Conservation (phyloP, 2,888 invertebrate genomes). For the Leptinotarsa peninsularis region DNA sequence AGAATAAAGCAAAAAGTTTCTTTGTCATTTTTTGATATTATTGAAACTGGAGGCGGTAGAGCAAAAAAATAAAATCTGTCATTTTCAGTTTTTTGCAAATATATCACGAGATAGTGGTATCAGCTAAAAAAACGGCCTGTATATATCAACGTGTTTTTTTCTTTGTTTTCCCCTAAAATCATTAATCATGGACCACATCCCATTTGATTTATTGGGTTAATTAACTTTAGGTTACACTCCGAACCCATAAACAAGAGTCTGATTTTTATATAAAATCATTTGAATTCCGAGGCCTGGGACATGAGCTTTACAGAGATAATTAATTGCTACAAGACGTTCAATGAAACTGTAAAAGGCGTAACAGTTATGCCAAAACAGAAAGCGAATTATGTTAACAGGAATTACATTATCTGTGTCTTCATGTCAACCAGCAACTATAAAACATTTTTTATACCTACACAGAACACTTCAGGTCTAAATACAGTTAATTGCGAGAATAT, state of each 20-base stretch:
- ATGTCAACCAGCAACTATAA: constrained; percentile 24
- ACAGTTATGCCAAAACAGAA: constrained; percentile 23
- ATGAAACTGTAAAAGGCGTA: constrained; percentile 23
- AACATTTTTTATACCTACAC: background rate
- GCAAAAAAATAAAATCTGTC: too few relatives aligned
- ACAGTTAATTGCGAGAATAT: background rate
- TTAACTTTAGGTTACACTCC: too few relatives aligned
- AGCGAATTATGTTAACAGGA: constrained; percentile 23
- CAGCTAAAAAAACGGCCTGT: too few relatives aligned
- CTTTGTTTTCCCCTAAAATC: too few relatives aligned
- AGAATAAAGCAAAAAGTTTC: too few relatives aligned
- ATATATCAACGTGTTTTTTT: too few relatives aligned
- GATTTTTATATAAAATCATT: background rate
- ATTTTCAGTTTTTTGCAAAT: too few relatives aligned
- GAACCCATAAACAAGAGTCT: background rate
- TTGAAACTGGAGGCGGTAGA: too few relatives aligned
- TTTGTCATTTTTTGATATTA: too few relatives aligned
- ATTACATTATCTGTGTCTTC: constrained; percentile 29
- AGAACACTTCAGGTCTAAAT: background rate
- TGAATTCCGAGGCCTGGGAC: background rate
- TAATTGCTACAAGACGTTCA: constrained; percentile 1
- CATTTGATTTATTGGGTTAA: too few relatives aligned
- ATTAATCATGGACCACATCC: too few relatives aligned
- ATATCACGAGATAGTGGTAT: too few relatives aligned
- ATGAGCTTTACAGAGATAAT: background rate